Evolutionary conservation across 1,140 invertebrate genomes (phyloP), one percentile per base, ranked within the genome.

Genomic region (Achroia grisella): DNA sequence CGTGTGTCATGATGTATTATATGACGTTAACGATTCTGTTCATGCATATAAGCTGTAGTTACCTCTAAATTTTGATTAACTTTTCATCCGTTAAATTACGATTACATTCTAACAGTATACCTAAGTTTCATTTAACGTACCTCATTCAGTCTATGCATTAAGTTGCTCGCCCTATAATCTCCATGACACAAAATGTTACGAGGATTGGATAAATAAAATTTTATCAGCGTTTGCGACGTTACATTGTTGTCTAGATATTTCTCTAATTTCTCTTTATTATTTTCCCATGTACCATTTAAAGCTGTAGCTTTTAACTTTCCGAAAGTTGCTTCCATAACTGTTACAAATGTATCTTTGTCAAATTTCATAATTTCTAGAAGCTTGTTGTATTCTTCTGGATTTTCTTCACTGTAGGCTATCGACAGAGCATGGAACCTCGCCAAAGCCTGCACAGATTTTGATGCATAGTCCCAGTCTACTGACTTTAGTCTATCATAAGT

Each of bases 341-440:
- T 8, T 4, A 35, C 33, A 9, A 8, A 35, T 3, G 10, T 5
- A 14, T 35, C 4, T 1, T 35, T 8, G 10, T 35, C 9, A 8
- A 35, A 10, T 14, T 35, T 35, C 33, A 42, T 17, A 23, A 43
- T 12, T 9, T 23, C 17, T 3, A 23, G 17, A 23, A 2, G 36
- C 0, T 52, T 33, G 1, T 62, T 36, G 31, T 65, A 80, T 10
- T 53, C 44, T 23, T 56, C 47, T 1, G 69, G 62, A 10, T 63
- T 11, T 4, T 73, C 47, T 8, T 47, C 13, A 9, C 50, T 44
- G 13, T 45, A 62, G 0, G 67, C 65, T 2, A 73, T 59, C 0
- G 74, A 78, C 0, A 77, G 28, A 0, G 74, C 68, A 47, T 81
- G 77, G 6, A 77, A 44, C 36, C 61, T 77, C 0, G 72, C 72